Conservation (phyloP, 2,797 vertebrate species). For the Momotus momota region DNA sequence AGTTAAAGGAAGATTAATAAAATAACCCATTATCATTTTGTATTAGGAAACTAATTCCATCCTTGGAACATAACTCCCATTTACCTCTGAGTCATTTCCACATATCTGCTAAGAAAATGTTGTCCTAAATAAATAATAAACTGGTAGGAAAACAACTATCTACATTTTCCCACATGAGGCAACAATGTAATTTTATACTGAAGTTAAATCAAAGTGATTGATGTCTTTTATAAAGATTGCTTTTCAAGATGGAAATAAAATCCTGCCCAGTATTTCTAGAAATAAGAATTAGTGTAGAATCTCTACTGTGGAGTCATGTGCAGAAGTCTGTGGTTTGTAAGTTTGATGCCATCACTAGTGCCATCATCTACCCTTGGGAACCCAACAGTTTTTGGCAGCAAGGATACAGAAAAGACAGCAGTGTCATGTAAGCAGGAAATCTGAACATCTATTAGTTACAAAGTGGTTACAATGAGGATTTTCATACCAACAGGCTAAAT, state of each 20-base stretch:
- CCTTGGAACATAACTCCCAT: background rate
- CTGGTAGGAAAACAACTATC: background rate
- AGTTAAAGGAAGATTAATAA: slow-evolving; percentile 31
- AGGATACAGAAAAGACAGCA: background rate
- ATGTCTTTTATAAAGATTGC: background rate
- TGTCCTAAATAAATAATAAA: background rate
- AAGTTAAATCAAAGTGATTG: background rate
- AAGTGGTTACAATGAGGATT: background rate
- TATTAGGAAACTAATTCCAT: background rate
- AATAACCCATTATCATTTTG: background rate
- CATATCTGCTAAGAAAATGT: background rate
- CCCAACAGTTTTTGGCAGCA: background rate
- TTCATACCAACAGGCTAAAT: slow-evolving; percentile 7
- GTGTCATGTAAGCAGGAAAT: background rate
- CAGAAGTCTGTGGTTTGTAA: background rate
- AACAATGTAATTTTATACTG: background rate
- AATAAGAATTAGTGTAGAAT: background rate
- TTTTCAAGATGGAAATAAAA: slow-evolving; percentile 21
- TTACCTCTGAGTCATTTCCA: slow-evolving; percentile 14
- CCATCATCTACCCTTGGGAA: background rate
- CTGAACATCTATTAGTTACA: background rate
- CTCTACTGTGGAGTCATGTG: background rate
- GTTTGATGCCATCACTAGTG: background rate
- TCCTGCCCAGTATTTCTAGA: background rate
- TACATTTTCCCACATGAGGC: background rate